Evolutionary conservation across 2,888 invertebrate species (phyloP).

Genomic region (Eudemis profundana): DNA sequence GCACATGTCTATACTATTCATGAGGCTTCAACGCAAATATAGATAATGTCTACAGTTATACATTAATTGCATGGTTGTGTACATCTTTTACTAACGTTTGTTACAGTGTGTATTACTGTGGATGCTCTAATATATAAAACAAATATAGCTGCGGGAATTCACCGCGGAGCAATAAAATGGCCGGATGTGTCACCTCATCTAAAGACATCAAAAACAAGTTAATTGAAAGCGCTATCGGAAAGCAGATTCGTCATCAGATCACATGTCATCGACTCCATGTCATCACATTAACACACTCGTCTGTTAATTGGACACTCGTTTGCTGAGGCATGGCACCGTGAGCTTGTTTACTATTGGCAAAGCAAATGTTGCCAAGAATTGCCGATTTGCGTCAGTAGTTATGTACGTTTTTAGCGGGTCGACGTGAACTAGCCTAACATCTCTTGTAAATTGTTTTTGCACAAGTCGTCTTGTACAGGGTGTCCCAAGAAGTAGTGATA

Average conservation of each 20-base stretch:
- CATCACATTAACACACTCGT: conserved; percentile 30
- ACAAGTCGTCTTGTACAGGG: too few species aligned
- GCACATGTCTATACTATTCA: too few species aligned
- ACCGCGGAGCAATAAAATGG: not conserved
- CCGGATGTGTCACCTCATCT: conserved; percentile 14
- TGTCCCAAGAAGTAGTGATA: too few species aligned
- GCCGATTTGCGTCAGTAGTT: conserved; percentile 70
- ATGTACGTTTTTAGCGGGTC: conserved; percentile 68
- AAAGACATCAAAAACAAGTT: conserved; percentile 27
- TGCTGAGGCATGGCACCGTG: conserved; percentile 27
- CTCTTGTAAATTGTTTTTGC: conserved; percentile 60
- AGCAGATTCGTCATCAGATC: conserved; percentile 19
- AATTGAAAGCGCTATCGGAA: conserved; percentile 21
- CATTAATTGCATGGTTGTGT: too few species aligned
- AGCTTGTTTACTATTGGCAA: conserved; percentile 46
- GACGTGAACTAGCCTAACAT: conserved; percentile 66
- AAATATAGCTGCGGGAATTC: not conserved
- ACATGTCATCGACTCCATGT: conserved; percentile 36
- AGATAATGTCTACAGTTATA: too few species aligned
- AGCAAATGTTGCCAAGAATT: conserved; percentile 50
- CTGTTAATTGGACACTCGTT: conserved; percentile 38
- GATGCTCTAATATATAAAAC: not conserved
- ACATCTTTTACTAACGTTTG: too few species aligned
- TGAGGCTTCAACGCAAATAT: too few species aligned
- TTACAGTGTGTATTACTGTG: too few species aligned